A percentile compares a stretch with the other conserved stretches of the same genome.
phyloP scores from a whole-genome alignment of 2,113 vertebrate species.

The Rhynchopsitta pachyrhyncha region DNA sequence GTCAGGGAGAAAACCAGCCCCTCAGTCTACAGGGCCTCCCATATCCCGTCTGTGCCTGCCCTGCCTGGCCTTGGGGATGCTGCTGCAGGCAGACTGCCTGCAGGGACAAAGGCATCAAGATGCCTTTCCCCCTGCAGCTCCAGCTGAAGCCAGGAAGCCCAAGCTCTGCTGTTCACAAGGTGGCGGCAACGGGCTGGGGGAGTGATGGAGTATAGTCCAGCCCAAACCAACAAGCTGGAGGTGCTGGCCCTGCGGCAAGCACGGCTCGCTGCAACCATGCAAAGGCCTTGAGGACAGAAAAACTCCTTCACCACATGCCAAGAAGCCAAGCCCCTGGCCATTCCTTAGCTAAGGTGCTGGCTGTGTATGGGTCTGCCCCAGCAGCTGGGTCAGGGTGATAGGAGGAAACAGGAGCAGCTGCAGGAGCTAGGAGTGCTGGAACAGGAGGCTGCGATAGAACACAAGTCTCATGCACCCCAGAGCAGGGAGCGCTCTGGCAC shows the following conservation, averaged over 20 bases:
- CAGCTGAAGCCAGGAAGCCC: background rate
- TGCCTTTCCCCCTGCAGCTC: background rate
- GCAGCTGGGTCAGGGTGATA: background rate
- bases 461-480: background rate
- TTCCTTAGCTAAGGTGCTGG: background rate
- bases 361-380: fast-evolving
- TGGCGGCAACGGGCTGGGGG: fast-evolving
- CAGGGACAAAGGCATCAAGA: background rate
- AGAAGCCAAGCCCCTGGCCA: background rate
- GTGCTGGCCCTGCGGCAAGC: fast-evolving
- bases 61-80: background rate
- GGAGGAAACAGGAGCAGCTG: background rate
- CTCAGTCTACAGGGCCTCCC: background rate
- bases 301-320: fast-evolving
- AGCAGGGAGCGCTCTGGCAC: background rate
- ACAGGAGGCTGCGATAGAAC: fast-evolving
- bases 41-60: background rate
- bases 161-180: fast-evolving
- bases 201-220: background rate
- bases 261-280: background rate
- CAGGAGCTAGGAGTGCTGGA: background rate
- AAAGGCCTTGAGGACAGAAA: background rate
- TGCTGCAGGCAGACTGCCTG: background rate
- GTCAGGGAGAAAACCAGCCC: background rate
- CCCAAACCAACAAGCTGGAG: background rate